Percentiles rank a stretch among this genome's conserved stretches.
phyloP scores from a whole-genome alignment of 2,113 vertebrate species.

The Orientallactaga bullata region DNA sequence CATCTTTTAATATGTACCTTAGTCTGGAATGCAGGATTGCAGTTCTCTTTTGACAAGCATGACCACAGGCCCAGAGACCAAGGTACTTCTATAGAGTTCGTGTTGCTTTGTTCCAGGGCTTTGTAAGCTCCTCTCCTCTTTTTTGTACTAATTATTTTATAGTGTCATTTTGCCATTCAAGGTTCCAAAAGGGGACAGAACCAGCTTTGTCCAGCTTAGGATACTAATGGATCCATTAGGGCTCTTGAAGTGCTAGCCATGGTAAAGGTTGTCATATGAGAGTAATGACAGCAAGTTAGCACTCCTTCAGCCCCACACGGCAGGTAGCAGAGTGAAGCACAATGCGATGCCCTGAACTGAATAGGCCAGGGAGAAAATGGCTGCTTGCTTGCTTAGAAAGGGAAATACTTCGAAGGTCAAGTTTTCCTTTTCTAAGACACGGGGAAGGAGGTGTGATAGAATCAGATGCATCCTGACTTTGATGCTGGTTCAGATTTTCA shows the following conservation, averaged over 20 bases:
- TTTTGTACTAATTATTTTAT: background rate
- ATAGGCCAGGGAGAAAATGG: background rate
- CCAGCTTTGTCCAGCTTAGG: background rate
- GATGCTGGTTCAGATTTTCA: background rate
- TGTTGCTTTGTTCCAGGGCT: background rate
- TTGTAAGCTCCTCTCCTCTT: background rate
- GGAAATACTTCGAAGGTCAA: background rate
- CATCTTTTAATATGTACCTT: background rate
- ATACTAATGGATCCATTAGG: background rate
- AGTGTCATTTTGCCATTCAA: background rate
- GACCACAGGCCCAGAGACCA: background rate
- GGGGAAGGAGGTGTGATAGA: background rate
- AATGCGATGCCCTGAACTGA: background rate
- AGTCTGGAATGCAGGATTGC: background rate
- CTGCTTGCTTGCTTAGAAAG: constrained; percentile 33
- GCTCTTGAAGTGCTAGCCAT: background rate
- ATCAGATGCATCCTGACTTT: background rate
- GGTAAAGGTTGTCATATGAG: background rate
- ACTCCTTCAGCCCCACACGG: background rate
- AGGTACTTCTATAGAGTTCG: background rate
- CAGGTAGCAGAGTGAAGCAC: background rate
- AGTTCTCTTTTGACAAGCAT: background rate
- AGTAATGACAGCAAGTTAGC: background rate
- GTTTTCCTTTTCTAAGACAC: background rate
- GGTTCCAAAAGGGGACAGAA: background rate